Percentiles rank a stretch among this genome's conserved stretches.
These are phyloP conservation scores for Xenopus petersii DNA, from an alignment of 2,797 vertebrate genomes.

Conservation along the genomic window DNA sequence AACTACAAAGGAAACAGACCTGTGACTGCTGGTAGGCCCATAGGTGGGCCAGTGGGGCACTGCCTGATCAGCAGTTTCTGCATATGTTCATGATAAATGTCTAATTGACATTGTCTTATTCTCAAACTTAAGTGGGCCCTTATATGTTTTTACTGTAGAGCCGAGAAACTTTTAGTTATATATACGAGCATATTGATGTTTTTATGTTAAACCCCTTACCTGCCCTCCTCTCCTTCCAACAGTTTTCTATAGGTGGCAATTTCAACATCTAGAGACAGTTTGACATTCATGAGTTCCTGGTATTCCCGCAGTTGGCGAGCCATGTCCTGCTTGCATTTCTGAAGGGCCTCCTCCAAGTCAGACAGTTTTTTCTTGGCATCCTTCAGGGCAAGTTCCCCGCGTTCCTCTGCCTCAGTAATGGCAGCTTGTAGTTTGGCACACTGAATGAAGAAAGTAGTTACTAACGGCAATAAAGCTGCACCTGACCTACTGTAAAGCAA, in stretches of 20 bases:
- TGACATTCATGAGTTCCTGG: conserved; percentile 77
- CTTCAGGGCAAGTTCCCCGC: conserved; percentile 57
- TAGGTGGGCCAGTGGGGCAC: too few species aligned
- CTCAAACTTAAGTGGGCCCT: too few species aligned
- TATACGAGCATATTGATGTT: too few species aligned
- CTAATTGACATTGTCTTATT: too few species aligned
- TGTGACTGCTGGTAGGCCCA: too few species aligned
- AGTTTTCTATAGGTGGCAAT: conserved; percentile 78
- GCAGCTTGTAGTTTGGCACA: conserved; percentile 61
- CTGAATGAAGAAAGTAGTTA: conserved; percentile 32
- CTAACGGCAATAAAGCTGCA: too few species aligned
- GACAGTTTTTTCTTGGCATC: conserved; percentile 57
- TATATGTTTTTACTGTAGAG: too few species aligned
- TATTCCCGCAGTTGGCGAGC: conserved; percentile 67
- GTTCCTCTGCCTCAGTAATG: conserved; percentile 48
- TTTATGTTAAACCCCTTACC: conserved; percentile 46
- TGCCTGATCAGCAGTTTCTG: too few species aligned
- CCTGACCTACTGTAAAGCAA: too few species aligned
- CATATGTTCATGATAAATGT: too few species aligned
- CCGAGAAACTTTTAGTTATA: too few species aligned
- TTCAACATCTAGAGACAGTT: conserved; percentile 77
- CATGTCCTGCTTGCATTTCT: conserved; percentile 70
- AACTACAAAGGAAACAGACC: too few species aligned
- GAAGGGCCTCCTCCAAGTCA: conserved; percentile 67
- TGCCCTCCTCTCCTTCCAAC: conserved; percentile 73